phyloP scores from a whole-genome alignment of 2,888 invertebrate species.

The Phymatocera aterrima region DNA sequence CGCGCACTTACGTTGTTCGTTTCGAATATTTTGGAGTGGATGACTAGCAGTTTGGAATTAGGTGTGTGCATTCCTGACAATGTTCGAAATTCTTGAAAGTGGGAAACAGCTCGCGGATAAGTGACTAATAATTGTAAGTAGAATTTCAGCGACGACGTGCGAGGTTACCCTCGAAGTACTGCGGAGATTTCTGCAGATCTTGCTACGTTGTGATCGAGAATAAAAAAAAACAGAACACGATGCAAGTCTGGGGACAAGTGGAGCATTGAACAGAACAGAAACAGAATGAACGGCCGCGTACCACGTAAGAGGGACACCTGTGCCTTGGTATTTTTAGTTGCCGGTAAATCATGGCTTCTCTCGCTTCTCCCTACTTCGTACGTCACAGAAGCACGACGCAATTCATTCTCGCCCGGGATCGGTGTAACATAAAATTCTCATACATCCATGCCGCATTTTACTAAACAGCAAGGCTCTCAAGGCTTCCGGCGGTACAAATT shows the following conservation, averaged over 20 bases:
- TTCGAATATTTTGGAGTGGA: no score
- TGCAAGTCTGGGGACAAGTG: slow-evolving; percentile 21
- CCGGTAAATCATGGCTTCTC: slow-evolving; percentile 31
- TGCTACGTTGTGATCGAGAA: not conserved
- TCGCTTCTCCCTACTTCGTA: slow-evolving; percentile 7
- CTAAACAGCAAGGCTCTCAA: no score
- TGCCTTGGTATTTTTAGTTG: slow-evolving; percentile 24
- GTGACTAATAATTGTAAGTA: no score
- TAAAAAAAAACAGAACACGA: slow-evolving; percentile 15
- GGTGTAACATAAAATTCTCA: slow-evolving; percentile 1
- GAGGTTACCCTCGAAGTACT: not conserved
- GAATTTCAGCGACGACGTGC: not conserved
- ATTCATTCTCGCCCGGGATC: slow-evolving; percentile 14
- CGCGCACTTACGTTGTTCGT: no score
- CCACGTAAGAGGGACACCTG: slow-evolving; percentile 31
- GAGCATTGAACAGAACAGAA: slow-evolving; percentile 19
- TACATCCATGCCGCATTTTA: not conserved
- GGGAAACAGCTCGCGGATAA: no score
- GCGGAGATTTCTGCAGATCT: not conserved
- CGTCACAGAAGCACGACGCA: slow-evolving; percentile 26
- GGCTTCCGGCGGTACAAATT: no score
- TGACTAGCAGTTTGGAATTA: no score
- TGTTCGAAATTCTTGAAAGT: no score
- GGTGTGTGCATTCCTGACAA: no score
- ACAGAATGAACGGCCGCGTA: slow-evolving; percentile 29